Base-by-base conservation (phyloP, 2,113 vertebrate genomes). In the Percopsis transmontana region DNA sequence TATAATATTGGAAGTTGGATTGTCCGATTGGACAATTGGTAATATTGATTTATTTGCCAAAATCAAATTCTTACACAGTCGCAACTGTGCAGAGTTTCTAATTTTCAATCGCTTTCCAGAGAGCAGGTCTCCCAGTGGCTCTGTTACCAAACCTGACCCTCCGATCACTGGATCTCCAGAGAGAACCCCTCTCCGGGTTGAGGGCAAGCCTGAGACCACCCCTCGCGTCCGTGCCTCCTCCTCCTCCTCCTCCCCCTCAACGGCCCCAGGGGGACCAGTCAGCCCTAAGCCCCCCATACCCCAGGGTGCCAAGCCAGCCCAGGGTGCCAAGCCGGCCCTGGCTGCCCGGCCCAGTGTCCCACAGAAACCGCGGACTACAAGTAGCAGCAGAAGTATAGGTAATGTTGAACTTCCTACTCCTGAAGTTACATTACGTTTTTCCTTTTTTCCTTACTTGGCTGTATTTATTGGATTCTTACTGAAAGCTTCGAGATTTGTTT, bases 291-390 rank as follows among this genome's bases (percentile, higher is more conserved):
- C 95, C 0, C 92, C 87, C 0, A 70, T 85, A 1, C 88, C 92
- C 21, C 95, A 95, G 79, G 90, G 93, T 12, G 48, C 91, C 1
- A 98, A 96, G 80, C 97, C 96, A n/a, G n/a, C 92, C 21, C 95
- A 95, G 79, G 90, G 93, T 12, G 48, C 91, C 1, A 98, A 96
- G 80, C 97, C 96, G 3, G 77, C 88, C 56, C 87, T 91, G 55
- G 87, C 90, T 16, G 92, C 92, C 33, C 92, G 97, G 5, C 96
- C 96, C 27, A 84, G 88, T 6, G 92, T 98, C 79, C 93, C 94
- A 0, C 96, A 94, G 86, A 99, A 98, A 56, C 97, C 96, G 0
- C 91, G 95, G 58, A 91, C 93, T 23, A 64, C 87, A 33, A 33
- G 3, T 77, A 89, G 80, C 77, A 86, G 73, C 70, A 87, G 85